Base-by-base conservation (phyloP, 2,797 vertebrate species). In the Mareca penelope region DNA sequence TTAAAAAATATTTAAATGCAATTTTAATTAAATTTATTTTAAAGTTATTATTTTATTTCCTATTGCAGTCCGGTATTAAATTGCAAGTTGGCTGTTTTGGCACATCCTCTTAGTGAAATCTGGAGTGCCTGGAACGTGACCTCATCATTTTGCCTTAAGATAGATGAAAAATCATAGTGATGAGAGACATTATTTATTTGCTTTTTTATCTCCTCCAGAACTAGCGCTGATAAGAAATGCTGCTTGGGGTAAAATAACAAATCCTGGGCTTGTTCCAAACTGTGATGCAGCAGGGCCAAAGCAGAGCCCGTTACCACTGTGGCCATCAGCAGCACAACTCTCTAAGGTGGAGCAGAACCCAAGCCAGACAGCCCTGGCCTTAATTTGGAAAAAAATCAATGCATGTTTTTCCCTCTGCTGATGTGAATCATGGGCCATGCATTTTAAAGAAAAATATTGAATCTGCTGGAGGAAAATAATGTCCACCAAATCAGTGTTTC, bases 201-300 rank as follows among this genome's bases (percentile, higher is more conserved):
- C 40, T 59, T 81, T 42, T 42, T 70, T 69, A 50, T 42, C 63
- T 60, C 33, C 39, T 80, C 16, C 63, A 69, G 17, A 71, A 48
- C n/a, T 7, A 67, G 64, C 31, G 28, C 44, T 61, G 42, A 39
- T 70, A 22, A 48, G 80, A 72, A 88, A 63, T 44, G 39, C 24
- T 42, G 24, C 12, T 6, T 78, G 53, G 7, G 56, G n/a, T 26
- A 52, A 60, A 90, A 33, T 60, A 69, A 35, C 23, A 33, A 48
- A 55, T 37, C 12, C 18, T 46, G 39, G 46, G 9, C 15, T 40
- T 79, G 11, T 48, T 72, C 42, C 40, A 61, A 28, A 61, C n/a
- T 6, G 17, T 6, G 5, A 46, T 26, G 29, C 23, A 22, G 3
- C 0, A 1, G 28, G 29, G 35, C 26, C 71, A 24, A 56, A 53